Conservation (phyloP, 2,113 vertebrate genomes). For the Psittacus erithacus region DNA sequence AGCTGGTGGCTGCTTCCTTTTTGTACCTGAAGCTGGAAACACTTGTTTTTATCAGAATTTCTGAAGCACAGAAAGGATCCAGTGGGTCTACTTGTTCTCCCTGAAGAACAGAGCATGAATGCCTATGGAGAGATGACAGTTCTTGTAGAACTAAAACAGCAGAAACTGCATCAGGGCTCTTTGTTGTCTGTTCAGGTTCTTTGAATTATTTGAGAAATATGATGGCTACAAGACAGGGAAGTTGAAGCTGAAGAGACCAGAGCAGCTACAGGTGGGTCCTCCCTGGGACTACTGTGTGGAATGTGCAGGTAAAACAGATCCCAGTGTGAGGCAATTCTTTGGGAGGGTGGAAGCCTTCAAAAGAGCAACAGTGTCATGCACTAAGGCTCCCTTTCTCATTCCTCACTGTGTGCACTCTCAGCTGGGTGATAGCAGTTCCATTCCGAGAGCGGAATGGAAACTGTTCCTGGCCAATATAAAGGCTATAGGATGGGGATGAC, state of each 20-base stretch:
- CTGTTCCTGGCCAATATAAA: not conserved
- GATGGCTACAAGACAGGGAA: conserved; percentile 97
- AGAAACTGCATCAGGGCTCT: not conserved
- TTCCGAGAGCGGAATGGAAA: not conserved
- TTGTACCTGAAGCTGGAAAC: not conserved
- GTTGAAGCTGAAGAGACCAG: conserved; percentile 95
- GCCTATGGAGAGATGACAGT: not conserved
- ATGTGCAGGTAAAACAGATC: not conserved
- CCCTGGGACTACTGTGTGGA: not conserved
- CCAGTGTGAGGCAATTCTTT: not conserved
- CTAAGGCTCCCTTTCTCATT: not conserved
- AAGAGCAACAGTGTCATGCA: not conserved
- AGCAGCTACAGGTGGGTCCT: conserved; percentile 90
- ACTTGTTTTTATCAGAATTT: not conserved
- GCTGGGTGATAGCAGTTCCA: not conserved
- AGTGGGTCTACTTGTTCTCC: not conserved
- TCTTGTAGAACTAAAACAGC: not conserved
- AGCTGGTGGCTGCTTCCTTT: not conserved
- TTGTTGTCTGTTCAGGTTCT: conserved; percentile 83
- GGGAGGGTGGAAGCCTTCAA: not conserved
- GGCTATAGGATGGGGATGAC: not conserved
- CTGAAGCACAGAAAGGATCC: not conserved
- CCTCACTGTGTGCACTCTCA: accelerated
- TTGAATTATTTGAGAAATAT: conserved; percentile 95
- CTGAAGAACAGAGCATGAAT: not conserved